Evolutionary conservation across 2,888 invertebrate genomes (phyloP), one percentile per base, ranked within the genome.

Genomic region (Desoria tigrina): DNA sequence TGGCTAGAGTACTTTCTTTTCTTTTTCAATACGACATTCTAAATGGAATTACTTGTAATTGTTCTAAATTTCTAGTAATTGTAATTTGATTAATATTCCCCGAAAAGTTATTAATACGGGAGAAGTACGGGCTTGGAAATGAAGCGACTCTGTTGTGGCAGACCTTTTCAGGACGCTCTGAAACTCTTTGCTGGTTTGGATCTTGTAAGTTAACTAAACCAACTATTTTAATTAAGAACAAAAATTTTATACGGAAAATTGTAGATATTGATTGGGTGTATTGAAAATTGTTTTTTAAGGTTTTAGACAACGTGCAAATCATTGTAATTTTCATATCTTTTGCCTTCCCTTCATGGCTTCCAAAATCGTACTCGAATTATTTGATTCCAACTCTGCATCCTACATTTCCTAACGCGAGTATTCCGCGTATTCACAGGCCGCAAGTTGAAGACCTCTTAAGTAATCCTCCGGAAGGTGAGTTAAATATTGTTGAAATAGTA

Each of bases 251-350:
- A n/a, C 28, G 6, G 9, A 23, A 49, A 18, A 45, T 57, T 42
- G 26, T 14, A n/a, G 9, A 37, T 42, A n/a, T 27, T 45, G 39
- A 42, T 53, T 16, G 28, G 51, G 27, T n/a, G 37, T 42, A 54
- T 24, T 63, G 32, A 49, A 28, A 50, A 9, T 42, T 18, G 26
- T 53, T 54, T 23, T 54, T 45, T 42, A 2, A 71, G 71, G 60
- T 71, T 61, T 71, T 71, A 32, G 71, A 71, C 49, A 71, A 71
- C 32, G 64, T 71, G 39, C 71, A 71, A 66, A 65, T 71, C 24
- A 68, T 66, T 6, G 65, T 71, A 54, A 56, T 68, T n/a, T 64
- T 68, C 42, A 59, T 68, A 2, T 64, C 62, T 24, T 65, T 68
- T 45, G 66, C 68, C 11, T 68, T 68, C 32, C 71, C 71, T 2